These are phyloP conservation scores for Orthosia cruda DNA, from an alignment of 2,888 invertebrate genomes.

Conservation along the genomic window DNA sequence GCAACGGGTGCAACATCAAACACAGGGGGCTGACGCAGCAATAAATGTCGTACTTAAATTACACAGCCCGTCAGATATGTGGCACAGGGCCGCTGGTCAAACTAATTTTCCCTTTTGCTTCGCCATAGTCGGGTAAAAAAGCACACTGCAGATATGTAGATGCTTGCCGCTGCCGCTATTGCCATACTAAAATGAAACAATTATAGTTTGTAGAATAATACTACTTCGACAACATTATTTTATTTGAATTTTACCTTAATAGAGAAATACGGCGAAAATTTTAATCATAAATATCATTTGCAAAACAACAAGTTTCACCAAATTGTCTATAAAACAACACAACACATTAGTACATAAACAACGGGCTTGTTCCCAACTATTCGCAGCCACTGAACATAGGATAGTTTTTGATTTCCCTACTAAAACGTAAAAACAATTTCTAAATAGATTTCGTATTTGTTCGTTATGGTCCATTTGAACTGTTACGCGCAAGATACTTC, in stretches of 20 bases:
- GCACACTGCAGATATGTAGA: too few species aligned
- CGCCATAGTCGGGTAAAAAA: too few species aligned
- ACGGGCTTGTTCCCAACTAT: slow-evolving; percentile 52
- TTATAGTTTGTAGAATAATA: neutral
- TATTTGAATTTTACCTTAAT: slow-evolving; percentile 1
- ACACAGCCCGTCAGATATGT: slow-evolving; percentile 72
- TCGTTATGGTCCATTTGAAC: slow-evolving; percentile 36
- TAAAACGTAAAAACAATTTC: slow-evolving; percentile 65
- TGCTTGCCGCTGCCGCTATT: too few species aligned
- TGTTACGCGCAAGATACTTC: slow-evolving; percentile 16
- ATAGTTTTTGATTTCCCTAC: slow-evolving; percentile 58
- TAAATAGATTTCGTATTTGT: slow-evolving; percentile 60
- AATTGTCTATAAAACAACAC: slow-evolving; percentile 34
- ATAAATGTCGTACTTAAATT: slow-evolving; percentile 83
- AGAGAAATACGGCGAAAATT: slow-evolving; percentile 14
- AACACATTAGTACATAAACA: slow-evolving; percentile 45
- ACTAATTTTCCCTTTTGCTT: slow-evolving; percentile 57
- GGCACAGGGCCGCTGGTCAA: slow-evolving; percentile 68
- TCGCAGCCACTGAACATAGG: slow-evolving; percentile 51
- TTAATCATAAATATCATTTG: slow-evolving; percentile 40
- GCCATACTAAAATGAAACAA: too few species aligned
- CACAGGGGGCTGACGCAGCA: slow-evolving; percentile 75
- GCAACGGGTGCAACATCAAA: slow-evolving; percentile 75
- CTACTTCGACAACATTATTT: too few species aligned
- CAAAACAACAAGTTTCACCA: slow-evolving; percentile 32